Base-by-base conservation (phyloP, 2,797 vertebrate genomes). In the Acrossocheilus wenchowensis region DNA sequence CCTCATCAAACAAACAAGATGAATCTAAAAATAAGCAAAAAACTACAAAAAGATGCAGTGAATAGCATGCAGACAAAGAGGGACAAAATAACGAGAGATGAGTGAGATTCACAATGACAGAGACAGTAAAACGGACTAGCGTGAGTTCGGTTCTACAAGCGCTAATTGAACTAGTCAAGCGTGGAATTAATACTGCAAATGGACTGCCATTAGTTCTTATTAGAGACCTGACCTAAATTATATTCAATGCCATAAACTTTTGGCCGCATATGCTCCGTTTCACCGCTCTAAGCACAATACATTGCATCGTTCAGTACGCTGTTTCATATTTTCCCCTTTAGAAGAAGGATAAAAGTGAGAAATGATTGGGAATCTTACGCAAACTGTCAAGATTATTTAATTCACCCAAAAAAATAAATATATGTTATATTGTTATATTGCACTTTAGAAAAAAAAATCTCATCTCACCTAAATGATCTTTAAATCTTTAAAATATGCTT, bases 121-220 rank as follows among this genome's bases (percentile, higher is more conserved):
- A 50, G 19, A 11, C 43, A 90, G 89, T 86, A 45, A 88, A 87
- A 62, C 73, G 81, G 69, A 54, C 54, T 21, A 23, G 5, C 6
- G 6, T 62, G 71, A 75, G 79, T 83, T 87, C n/a, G 79, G 48
- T 45, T 66, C 81, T 88, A 89, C 89, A 84, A 90, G 64, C 23
- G n/a, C 80, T 93, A 94, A 94, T 92, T 92, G 90, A 93, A 91
- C 73, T 90, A 92, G 90, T 89, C 88, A 86, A 86, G 90, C 90
- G 54, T 92, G 88, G 88, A 89, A 94, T 94, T 92, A 93, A 93
- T 91, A 88, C 88, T 87, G 62, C 9, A 92, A 92, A 93, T 88
- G 62, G 91, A 86, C 74, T 88, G 86, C 89, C 91, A 90, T 91
- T 93, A 92, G 88, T 90, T 90, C 87, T 89, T 90, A 93, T 91